Evolutionary conservation across 2,113 vertebrate genomes (phyloP).

Genomic region (Ellobius talpinus): DNA sequence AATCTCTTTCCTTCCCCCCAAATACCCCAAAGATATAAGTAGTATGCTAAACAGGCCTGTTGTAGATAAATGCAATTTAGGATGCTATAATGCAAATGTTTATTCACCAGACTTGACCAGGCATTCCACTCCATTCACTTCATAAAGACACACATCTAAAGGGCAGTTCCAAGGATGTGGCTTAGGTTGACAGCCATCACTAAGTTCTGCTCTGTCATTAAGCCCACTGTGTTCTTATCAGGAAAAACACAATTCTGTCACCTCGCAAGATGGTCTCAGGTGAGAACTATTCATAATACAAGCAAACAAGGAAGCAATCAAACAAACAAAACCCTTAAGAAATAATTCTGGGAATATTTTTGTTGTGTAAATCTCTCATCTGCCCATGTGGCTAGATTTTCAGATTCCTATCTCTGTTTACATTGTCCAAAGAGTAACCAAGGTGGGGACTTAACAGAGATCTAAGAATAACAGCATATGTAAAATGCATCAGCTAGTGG

Average conservation of each 20-base stretch:
- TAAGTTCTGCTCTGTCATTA: not conserved
- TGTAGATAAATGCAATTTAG: not conserved
- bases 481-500: not conserved
- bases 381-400: not conserved
- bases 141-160: not conserved
- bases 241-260: not conserved
- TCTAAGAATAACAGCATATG: not conserved
- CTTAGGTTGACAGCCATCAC: not conserved
- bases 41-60: not conserved
- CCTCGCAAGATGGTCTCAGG: not conserved
- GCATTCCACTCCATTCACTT: not conserved
- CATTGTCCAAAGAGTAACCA: not conserved
- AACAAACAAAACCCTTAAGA: not conserved
- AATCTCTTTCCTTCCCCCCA: not conserved
- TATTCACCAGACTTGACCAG: not conserved
- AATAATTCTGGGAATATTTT: not conserved
- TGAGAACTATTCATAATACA: not conserved
- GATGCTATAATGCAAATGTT: not conserved
- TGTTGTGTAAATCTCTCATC: not conserved
- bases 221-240: not conserved
- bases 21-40: not conserved
- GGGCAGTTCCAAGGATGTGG: not conserved
- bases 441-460: not conserved
- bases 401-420: not conserved
- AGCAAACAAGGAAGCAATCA: not conserved